These are phyloP conservation scores for Notodonta ziczac DNA, from an alignment of 2,888 invertebrate species.

Conservation along the genomic window DNA sequence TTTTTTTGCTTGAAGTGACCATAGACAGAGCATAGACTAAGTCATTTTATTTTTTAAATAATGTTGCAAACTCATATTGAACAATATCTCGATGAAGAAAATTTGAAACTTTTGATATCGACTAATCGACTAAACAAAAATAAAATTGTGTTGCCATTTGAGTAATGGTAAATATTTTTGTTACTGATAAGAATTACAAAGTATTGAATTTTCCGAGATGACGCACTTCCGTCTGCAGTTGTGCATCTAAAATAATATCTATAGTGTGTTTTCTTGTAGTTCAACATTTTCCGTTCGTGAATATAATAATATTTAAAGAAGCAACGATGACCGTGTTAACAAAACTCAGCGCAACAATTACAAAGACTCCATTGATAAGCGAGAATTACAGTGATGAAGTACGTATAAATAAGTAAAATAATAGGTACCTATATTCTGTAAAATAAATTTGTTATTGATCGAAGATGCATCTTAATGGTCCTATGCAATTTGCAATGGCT, in stretches of 20 bases:
- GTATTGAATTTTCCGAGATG: conserved; percentile 27
- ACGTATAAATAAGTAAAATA: conserved; percentile 17
- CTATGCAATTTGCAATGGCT: too few relatives aligned
- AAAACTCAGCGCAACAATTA: conserved; percentile 87
- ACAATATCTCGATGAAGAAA: too few relatives aligned
- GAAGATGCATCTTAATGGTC: too few relatives aligned
- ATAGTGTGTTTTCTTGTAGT: conserved; percentile 16
- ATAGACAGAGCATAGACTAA: conserved; percentile 48
- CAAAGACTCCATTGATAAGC: conserved; percentile 88
- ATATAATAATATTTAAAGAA: conserved; percentile 9
- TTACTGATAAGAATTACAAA: background rate
- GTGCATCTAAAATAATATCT: conserved; percentile 8
- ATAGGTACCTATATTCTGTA: background rate
- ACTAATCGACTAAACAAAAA: conserved; percentile 6
- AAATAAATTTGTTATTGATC: too few relatives aligned
- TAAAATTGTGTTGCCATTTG: background rate
- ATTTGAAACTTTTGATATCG: conserved; percentile 9
- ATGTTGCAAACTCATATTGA: conserved; percentile 26
- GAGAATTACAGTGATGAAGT: conserved; percentile 67
- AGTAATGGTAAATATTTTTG: conserved; percentile 27
- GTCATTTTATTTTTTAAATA: conserved; percentile 10
- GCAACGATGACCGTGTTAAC: conserved; percentile 90
- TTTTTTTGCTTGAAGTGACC: conserved; percentile 48
- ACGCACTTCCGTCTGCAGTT: conserved; percentile 37
- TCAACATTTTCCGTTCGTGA: conserved; percentile 17